A percentile compares a stretch with the other conserved stretches of the same genome.
Conservation (phyloP, 2,113 vertebrate species). For the Hoplias malabaricus region DNA sequence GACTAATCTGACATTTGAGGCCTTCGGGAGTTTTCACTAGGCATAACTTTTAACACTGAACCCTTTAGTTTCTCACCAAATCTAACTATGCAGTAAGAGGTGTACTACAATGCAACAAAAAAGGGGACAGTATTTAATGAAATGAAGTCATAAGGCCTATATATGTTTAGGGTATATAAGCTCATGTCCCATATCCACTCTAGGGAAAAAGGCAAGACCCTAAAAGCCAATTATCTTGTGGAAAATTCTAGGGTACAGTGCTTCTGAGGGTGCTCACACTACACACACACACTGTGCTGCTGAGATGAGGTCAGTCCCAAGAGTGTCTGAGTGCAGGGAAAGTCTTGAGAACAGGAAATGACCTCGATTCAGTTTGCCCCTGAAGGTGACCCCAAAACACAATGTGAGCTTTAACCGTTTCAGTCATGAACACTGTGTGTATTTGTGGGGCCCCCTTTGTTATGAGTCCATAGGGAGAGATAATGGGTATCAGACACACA, state of each 20-base stretch:
- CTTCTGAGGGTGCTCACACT: background rate
- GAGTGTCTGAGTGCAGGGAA: conserved; percentile 30
- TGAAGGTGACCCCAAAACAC: conserved; percentile 35
- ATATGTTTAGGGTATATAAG: background rate
- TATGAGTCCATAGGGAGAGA: conserved; percentile 18
- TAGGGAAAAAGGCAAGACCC: background rate
- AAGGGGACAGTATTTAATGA: too few species aligned
- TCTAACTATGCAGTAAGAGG: too few species aligned
- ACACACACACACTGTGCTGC: conserved; percentile 18
- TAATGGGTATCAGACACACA: conserved; percentile 19
- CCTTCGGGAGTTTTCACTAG: too few species aligned
- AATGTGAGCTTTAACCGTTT: conserved; percentile 31
- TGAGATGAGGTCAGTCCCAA: conserved; percentile 32
- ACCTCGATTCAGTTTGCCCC: conserved; percentile 30
- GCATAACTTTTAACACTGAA: too few species aligned
- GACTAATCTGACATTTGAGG: too few species aligned
- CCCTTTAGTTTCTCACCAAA: too few species aligned
- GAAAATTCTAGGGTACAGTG: background rate
- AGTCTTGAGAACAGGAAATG: conserved; percentile 54
- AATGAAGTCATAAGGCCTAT: too few species aligned
- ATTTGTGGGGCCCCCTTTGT: conserved; percentile 16
- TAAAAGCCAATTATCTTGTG: background rate
- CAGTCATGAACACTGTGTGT: conserved; percentile 23
- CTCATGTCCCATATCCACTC: background rate
- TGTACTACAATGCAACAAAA: too few species aligned